Base-by-base conservation (phyloP, 2,797 vertebrate genomes). In the Falco columbarius region DNA sequence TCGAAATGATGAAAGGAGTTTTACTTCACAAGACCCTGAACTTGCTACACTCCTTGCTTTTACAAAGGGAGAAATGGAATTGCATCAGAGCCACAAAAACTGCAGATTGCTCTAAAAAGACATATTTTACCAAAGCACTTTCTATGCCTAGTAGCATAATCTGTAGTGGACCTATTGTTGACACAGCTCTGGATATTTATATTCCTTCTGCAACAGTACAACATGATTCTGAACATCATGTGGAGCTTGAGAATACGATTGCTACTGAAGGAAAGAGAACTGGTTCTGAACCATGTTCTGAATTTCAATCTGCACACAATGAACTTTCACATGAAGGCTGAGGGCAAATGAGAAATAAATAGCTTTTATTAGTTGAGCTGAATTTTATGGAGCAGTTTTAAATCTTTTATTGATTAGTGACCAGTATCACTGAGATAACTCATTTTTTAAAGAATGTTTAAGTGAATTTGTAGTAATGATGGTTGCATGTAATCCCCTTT, bases 191-290 rank as follows among this genome's bases (percentile, higher is more conserved):
- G 83, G 95, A 84, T 95, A 95, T 95, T 95, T 95, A 92, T 92
- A 95, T 92, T 97, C 90, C 81, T 95, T 90, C 86, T 86, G 88
- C 74, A 95, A 92, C 36, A 90, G 91, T 83, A 85, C 73, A 88
- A 96, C 91, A 59, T 73, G 90, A 93, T 82, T 93, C 83, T 92
- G 59, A 86, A 75, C 80, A 66, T 89, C 46, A 1, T 92, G 80
- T 86, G 81, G 94, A 93, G 91, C 65, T 73, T 95, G 77, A 95
- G 90, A 93, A 95, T 85, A 93, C 67, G 81, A 87, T 92, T 87
- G 86, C 81, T 76, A 74, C 94, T 34, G 76, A 90, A 96, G 67
- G 77, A 86, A 93, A 92, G 63, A 81, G 81, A 95, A 80, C 63
- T 76, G 17, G 3, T 93, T 95, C 77, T 85, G 86, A 93, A 89